Percentiles rank a stretch among this genome's conserved stretches.
Evolutionary conservation across 2,888 invertebrate genomes (phyloP).

Genomic region (Lamellibrachia satsuma): DNA sequence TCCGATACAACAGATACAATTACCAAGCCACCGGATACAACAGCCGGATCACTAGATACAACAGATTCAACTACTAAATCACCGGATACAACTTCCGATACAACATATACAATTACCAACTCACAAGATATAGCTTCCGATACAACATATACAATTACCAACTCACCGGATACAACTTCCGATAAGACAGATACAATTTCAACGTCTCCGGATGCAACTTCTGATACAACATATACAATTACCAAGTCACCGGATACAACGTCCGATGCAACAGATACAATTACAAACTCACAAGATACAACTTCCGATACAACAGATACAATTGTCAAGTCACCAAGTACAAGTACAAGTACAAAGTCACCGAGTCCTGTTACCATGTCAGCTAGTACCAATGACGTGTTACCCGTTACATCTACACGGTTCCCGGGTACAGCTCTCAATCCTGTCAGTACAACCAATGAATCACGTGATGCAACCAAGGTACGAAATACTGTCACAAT

Average conservation of each 20-base stretch:
- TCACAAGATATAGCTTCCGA: too few relatives aligned
- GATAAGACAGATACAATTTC: background rate
- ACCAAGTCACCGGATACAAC: background rate
- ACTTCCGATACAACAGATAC: background rate
- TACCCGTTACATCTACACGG: background rate
- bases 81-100: background rate
- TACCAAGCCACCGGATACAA: background rate
- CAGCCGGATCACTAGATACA: background rate
- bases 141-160: background rate
- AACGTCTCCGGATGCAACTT: background rate
- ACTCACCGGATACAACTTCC: background rate
- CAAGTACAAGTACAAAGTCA: background rate
- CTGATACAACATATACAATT: background rate
- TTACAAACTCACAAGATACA: background rate
- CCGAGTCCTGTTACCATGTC: background rate
- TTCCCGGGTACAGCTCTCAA: background rate
- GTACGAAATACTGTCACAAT: background rate
- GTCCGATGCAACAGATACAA: background rate
- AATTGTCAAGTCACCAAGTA: background rate
- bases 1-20: background rate
- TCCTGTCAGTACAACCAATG: background rate
- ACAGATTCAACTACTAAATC: background rate
- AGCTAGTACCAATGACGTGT: background rate
- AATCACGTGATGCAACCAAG: background rate
- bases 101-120: background rate